Conservation (phyloP, 2,888 invertebrate genomes). For the Eupeodes latifasciatus region DNA sequence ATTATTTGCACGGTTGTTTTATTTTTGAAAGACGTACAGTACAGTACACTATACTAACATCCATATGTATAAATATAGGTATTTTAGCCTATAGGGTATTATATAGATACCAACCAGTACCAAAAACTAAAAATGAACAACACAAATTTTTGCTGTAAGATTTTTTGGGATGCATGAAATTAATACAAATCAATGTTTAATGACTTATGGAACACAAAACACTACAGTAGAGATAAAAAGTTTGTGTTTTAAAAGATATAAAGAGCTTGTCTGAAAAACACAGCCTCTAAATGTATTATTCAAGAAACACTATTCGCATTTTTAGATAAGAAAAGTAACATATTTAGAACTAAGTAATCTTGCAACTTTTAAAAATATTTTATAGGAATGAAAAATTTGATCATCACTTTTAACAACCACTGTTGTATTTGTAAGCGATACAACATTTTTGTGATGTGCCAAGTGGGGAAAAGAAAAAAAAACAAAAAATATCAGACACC, state of each 20-base stretch:
- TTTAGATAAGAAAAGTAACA: neutral
- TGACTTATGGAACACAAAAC: constrained; percentile 30
- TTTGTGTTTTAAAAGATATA: neutral
- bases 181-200: constrained; percentile 52
- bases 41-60: neutral
- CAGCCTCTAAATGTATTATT: neutral
- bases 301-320: neutral
- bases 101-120: neutral
- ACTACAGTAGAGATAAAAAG: neutral
- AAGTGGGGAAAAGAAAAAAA: constrained; percentile 1
- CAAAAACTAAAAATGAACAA: constrained; percentile 7
- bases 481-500: constrained; percentile 50
- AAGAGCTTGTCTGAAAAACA: neutral
- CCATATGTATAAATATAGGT: neutral
- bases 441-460: constrained; percentile 37
- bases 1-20: constrained; percentile 68
- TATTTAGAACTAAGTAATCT: too few relatives aligned
- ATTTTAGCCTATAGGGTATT: neutral
- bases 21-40: constrained; percentile 33
- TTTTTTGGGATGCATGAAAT: constrained; percentile 46
- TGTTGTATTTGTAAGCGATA: constrained; percentile 10
- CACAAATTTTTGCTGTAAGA: constrained; percentile 38
- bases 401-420: neutral
- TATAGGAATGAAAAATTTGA: too few relatives aligned
- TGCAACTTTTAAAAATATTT: too few relatives aligned